Conservation (phyloP, 92 coral and sea anemone genomes). For the Epizoanthus fatuus region DNA sequence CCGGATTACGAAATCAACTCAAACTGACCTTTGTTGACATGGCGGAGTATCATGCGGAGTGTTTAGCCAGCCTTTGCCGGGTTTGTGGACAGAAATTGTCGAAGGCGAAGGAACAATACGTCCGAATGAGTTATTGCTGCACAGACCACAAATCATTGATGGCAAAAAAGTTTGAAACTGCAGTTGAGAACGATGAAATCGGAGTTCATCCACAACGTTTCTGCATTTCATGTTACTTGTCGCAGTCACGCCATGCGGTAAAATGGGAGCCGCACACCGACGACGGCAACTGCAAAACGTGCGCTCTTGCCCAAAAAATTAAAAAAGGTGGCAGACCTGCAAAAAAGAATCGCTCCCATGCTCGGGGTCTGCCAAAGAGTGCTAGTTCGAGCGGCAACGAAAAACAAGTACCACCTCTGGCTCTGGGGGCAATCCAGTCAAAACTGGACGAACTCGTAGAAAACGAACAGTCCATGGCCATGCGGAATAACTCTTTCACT, state of each 20-base stretch:
- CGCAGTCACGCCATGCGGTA: not conserved
- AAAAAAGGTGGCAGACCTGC: constrained; percentile 8
- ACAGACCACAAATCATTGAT: not conserved
- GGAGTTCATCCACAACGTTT: constrained; percentile 5
- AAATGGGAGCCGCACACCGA: constrained; percentile 22
- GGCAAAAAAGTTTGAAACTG: not conserved
- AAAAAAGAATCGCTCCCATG: not conserved
- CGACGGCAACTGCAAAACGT: constrained; percentile 17
- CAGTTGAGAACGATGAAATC: not conserved
- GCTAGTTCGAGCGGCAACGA: too few species aligned
- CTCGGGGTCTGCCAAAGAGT: too few species aligned
- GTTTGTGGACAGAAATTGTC: constrained; percentile 14
- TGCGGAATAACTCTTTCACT: constrained; percentile 3
- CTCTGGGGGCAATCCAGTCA: too few species aligned
- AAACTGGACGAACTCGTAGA: too few species aligned
- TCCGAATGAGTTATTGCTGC: not conserved
- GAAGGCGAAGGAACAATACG: constrained; percentile 5
- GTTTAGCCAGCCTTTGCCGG: constrained; percentile 24
- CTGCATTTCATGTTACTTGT: constrained; percentile 1
- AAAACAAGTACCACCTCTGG: too few species aligned
- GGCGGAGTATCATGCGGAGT: not conserved
- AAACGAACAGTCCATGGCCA: constrained; percentile 1
- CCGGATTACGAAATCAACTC: too few species aligned
- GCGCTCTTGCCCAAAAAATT: not conserved
- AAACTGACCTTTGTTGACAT: not conserved